phyloP scores from a whole-genome alignment of 2,888 invertebrate species.

The Protophormia terraenovae region DNA sequence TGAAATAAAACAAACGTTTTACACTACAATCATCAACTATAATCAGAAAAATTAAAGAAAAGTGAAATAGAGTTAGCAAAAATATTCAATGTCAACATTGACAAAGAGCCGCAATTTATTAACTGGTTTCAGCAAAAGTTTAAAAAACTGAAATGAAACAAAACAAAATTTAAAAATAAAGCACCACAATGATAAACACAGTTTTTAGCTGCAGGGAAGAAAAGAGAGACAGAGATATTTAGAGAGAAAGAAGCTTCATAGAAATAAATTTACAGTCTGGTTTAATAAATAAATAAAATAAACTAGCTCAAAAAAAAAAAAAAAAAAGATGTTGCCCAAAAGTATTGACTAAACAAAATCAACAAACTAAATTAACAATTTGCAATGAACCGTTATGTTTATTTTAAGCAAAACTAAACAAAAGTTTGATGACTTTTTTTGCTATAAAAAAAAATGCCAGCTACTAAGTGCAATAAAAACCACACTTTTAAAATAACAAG shows the following conservation, averaged over 20 bases:
- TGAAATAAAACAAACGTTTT: background rate
- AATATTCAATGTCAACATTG: slow-evolving; percentile 62
- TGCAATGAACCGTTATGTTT: slow-evolving; percentile 26
- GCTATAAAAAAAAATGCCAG: background rate
- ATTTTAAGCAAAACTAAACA: slow-evolving; percentile 19
- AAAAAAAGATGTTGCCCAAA: slow-evolving; percentile 32
- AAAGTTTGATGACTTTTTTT: slow-evolving; percentile 57
- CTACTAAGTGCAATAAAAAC: background rate
- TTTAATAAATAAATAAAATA: slow-evolving; percentile 10
- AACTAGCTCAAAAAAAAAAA: background rate
- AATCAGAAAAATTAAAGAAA: background rate
- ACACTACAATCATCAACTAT: background rate
- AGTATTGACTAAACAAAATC: slow-evolving; percentile 26
- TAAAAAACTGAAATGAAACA: background rate
- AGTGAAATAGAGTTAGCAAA: slow-evolving; percentile 1
- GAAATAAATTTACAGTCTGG: background rate
- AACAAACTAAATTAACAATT: slow-evolving; percentile 30
- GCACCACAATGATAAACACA: background rate
- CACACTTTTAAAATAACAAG: background rate
- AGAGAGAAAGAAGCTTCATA: background rate
- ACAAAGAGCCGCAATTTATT: slow-evolving; percentile 56
- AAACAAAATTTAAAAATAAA: slow-evolving; percentile 6
- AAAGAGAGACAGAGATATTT: background rate
- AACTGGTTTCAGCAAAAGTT: slow-evolving; percentile 39
- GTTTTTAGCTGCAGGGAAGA: background rate